Base-by-base conservation (phyloP, 2,113 vertebrate genomes). In the Colius striatus region DNA sequence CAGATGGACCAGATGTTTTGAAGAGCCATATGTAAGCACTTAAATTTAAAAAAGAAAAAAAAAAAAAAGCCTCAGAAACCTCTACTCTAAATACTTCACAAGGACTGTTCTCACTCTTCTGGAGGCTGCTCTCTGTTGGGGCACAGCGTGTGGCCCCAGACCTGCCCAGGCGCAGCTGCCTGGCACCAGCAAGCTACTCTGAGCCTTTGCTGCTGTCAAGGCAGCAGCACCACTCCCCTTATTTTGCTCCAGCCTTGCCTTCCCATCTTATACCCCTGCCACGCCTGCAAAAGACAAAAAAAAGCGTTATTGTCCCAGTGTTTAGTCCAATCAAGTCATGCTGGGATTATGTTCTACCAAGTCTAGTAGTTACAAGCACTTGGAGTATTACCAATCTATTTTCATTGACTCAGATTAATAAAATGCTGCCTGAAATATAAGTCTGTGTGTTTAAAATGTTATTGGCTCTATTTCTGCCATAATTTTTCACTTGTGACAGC, bases 141-240 rank as follows among this genome's bases (percentile, higher is more conserved):
- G 6, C 1, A 2, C 34, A 50, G n/a, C 2, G 1, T 3, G 1
- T 3, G 8, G 2, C 34, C 25, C 32, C 58, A 65, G 34, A 61
- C 7, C 34, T 65, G 26, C 16, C 45, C 36, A 22, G 72, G 34
- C 5, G 2, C 30, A 32, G 36, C 7, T 26, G 9, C 16, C 7
- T 11, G 29, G 6, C 19, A 26, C 5, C 2, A 3, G n/a, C 7
- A 53, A 53, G 66, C 29, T 71, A 25, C 34, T 27, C 16, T 0
- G 13, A 16, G 12, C 19, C 55, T 65, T 41, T 57, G 15, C 67
- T 57, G 29, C 26, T 29, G 20, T n/a, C 66, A 58, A n/a, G 43
- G 50, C 30, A 62, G 23, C 2, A 7, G 36, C 17, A 45, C 13
- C 4, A 2, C 20, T 79, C 18, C 22, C 10, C 34, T 76, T 8